Evolutionary conservation across 2,797 vertebrate genomes (phyloP).

Genomic region (Ptychobarbus kaznakovi): DNA sequence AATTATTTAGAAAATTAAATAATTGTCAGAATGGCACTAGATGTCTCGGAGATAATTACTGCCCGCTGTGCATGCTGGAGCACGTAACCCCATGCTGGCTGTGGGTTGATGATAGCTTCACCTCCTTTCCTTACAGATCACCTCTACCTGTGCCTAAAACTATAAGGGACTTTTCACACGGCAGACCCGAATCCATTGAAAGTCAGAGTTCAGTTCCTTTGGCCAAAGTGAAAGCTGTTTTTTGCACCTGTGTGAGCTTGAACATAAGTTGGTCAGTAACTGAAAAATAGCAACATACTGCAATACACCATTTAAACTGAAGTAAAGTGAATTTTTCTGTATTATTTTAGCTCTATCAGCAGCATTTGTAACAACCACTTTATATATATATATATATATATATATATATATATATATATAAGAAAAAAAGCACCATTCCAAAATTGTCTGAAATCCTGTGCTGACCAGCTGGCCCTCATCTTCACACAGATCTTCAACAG

Average conservation of each 20-base stretch:
- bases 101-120: not conserved
- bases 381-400: too few relatives aligned
- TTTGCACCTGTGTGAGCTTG: not conserved
- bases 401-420: too few relatives aligned
- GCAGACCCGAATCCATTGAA: not conserved
- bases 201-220: not conserved
- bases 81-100: not conserved
- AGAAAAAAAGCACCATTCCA: too few relatives aligned
- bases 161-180: not conserved
- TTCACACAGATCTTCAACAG: too few relatives aligned
- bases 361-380: too few relatives aligned
- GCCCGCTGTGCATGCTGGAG: not conserved
- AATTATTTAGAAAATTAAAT: conserved; percentile 33
- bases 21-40: not conserved
- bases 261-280: not conserved
- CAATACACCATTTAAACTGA: too few relatives aligned
- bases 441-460: too few relatives aligned
- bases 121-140: not conserved
- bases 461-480: too few relatives aligned
- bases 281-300: not conserved
- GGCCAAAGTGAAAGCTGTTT: not conserved
- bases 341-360: too few relatives aligned
- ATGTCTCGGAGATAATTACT: not conserved
- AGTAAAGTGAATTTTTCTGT: too few relatives aligned
- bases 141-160: not conserved